Evolutionary conservation across 23 tunicate genomes (phyloP).

Genomic region (Halocynthia roretzi): DNA sequence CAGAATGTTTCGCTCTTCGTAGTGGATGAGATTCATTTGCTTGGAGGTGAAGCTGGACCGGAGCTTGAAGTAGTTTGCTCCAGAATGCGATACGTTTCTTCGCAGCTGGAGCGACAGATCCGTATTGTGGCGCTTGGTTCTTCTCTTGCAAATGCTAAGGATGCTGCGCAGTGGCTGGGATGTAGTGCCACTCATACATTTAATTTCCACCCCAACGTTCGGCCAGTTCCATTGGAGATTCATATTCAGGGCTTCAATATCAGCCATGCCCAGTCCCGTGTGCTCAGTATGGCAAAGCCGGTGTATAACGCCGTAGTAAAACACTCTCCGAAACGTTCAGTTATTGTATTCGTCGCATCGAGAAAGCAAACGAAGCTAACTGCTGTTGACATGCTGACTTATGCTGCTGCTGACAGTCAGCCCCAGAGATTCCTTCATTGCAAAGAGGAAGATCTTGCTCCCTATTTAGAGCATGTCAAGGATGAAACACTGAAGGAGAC

Average conservation of each 20-base stretch:
- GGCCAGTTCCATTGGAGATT: conserved; percentile 93
- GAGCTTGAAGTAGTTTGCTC: conserved; percentile 97
- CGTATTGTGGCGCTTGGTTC: conserved; percentile 92
- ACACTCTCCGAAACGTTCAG: conserved; percentile 73
- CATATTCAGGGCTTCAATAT: conserved; percentile 97
- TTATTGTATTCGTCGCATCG: conserved; percentile 85
- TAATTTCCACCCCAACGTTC: conserved; percentile 93
- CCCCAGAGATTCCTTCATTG: conserved; percentile 87
- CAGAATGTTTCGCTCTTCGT: conserved; percentile 85
- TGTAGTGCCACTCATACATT: conserved; percentile 79
- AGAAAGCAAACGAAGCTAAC: conserved; percentile 91
- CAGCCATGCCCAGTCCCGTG: conserved; percentile 80
- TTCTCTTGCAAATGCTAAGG: conserved; percentile 90
- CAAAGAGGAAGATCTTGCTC: conserved; percentile 73
- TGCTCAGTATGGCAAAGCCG: conserved; percentile 94
- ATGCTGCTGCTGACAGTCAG: conserved; percentile 88
- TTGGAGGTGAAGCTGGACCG: conserved; percentile 97
- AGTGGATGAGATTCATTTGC: conserved; percentile 91
- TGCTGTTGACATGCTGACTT: conserved; percentile 95
- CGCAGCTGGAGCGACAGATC: conserved; percentile 82
- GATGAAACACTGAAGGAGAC: conserved; percentile 91
- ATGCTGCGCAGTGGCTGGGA: conserved; percentile 97
- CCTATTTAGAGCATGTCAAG: conserved; percentile 82
- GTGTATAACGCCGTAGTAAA: conserved; percentile 87
- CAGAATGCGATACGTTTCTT: conserved; percentile 91